Percentiles rank a stretch among this genome's conserved stretches.
Evolutionary conservation across 2,888 invertebrate genomes (phyloP).

Genomic region (Brenthis ino): DNA sequence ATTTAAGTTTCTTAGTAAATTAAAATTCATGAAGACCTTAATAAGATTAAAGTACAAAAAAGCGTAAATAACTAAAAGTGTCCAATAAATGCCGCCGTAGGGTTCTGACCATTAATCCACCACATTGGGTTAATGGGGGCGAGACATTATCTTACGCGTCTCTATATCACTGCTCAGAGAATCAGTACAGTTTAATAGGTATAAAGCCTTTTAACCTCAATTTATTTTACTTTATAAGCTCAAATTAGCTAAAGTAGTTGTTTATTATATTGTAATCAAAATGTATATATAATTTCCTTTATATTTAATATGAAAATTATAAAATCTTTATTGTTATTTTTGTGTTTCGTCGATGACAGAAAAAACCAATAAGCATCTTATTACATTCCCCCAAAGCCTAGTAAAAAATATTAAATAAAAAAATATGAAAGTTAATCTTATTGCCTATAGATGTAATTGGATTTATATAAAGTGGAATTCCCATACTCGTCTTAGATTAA

Average conservation of each 20-base stretch:
- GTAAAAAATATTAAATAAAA: too few relatives aligned
- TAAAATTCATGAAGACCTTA: constrained; percentile 30
- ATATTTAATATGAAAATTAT: too few relatives aligned
- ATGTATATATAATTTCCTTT: too few relatives aligned
- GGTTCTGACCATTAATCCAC: constrained; percentile 41
- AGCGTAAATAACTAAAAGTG: constrained; percentile 40
- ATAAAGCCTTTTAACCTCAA: constrained; percentile 29
- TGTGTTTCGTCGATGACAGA: too few relatives aligned
- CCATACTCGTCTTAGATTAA: not conserved
- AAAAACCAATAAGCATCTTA: too few relatives aligned
- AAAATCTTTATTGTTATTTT: too few relatives aligned
- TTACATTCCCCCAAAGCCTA: too few relatives aligned
- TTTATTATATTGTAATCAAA: not conserved
- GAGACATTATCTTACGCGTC: constrained; percentile 40
- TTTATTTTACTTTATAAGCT: constrained; percentile 19
- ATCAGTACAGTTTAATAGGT: constrained; percentile 32
- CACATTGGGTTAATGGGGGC: constrained; percentile 42
- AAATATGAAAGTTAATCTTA: too few relatives aligned
- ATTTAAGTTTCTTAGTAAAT: not conserved
- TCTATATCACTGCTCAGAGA: constrained; percentile 39
- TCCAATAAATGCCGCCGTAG: constrained; percentile 42
- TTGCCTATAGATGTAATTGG: too few relatives aligned
- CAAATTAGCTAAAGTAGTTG: constrained; percentile 2
- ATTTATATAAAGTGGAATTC: too few relatives aligned
- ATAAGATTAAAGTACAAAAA: constrained; percentile 35